Evolutionary conservation across 2,888 invertebrate genomes (phyloP).

Genomic region (Malachius bipustulatus): DNA sequence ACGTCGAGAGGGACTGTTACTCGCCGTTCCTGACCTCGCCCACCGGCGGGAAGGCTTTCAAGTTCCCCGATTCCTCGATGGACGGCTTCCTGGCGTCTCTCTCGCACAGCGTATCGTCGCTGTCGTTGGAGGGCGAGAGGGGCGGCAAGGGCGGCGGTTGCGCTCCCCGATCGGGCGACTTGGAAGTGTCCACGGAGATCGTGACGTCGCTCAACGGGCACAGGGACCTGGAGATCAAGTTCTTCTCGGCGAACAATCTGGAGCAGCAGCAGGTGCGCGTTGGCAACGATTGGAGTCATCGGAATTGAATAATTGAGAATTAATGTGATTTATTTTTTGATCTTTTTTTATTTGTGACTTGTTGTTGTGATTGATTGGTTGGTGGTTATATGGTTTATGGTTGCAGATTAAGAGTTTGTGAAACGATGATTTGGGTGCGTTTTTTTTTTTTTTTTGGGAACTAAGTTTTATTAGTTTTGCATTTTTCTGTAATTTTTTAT

Average conservation of each 20-base stretch:
- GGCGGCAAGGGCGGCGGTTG: slow-evolving; percentile 34
- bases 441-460: too few relatives aligned
- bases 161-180: slow-evolving; percentile 34
- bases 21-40: slow-evolving; percentile 43
- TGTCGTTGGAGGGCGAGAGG: slow-evolving; percentile 25
- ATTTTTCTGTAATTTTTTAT: too few relatives aligned
- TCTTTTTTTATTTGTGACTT: too few relatives aligned
- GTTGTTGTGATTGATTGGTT: too few relatives aligned
- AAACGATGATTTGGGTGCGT: too few relatives aligned
- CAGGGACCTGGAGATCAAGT: slow-evolving; percentile 66
- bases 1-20: slow-evolving; percentile 49
- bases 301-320: too few relatives aligned
- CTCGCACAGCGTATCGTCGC: slow-evolving; percentile 23
- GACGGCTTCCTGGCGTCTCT: slow-evolving; percentile 13
- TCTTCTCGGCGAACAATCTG: slow-evolving; percentile 43
- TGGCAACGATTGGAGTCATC: too few relatives aligned
- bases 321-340: too few relatives aligned
- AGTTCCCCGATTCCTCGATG: slow-evolving; percentile 11
- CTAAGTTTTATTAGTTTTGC: too few relatives aligned
- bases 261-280: too few relatives aligned
- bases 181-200: slow-evolving; percentile 66
- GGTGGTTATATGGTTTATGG: too few relatives aligned
- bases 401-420: too few relatives aligned
- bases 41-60: slow-evolving; percentile 17
- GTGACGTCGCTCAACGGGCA: slow-evolving; percentile 67